These are phyloP conservation scores for Corapipo altera DNA, from an alignment of 2,113 vertebrate species.

Conservation along the genomic window DNA sequence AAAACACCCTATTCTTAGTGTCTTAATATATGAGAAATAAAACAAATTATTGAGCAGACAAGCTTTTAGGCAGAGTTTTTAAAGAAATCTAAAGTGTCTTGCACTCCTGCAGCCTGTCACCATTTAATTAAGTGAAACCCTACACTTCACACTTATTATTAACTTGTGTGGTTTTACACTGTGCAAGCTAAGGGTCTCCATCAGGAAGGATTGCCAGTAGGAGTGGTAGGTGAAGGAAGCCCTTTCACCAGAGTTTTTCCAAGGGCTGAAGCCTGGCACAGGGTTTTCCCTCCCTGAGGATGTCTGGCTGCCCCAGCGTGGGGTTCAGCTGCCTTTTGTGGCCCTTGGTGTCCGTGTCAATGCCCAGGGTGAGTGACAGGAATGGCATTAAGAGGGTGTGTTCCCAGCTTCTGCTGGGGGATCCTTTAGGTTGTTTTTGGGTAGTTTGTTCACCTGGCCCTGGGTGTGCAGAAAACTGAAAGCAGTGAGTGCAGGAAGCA, in stretches of 20 bases:
- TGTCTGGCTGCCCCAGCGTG: rapidly evolving
- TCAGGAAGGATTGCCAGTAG: background rate
- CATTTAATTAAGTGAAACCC: background rate
- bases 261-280: background rate
- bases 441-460: background rate
- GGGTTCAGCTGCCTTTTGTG: background rate
- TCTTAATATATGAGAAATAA: background rate
- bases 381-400: background rate
- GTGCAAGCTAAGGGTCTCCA: rapidly evolving
- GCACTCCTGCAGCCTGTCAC: background rate
- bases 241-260: background rate
- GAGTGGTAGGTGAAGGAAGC: background rate
- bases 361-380: background rate
- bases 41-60: background rate
- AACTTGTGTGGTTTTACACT: background rate
- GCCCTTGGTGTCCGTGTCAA: background rate
- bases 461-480: background rate
- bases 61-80: background rate
- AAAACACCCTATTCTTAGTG: background rate
- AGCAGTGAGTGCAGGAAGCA: background rate
- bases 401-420: background rate
- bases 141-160: background rate
- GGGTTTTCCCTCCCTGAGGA: background rate
- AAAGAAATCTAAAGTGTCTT: background rate
- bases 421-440: background rate